Evolutionary conservation across 1,140 invertebrate species (phyloP), one percentile per base, ranked within the genome.

Genomic region (Calephelis virginiensis): DNA sequence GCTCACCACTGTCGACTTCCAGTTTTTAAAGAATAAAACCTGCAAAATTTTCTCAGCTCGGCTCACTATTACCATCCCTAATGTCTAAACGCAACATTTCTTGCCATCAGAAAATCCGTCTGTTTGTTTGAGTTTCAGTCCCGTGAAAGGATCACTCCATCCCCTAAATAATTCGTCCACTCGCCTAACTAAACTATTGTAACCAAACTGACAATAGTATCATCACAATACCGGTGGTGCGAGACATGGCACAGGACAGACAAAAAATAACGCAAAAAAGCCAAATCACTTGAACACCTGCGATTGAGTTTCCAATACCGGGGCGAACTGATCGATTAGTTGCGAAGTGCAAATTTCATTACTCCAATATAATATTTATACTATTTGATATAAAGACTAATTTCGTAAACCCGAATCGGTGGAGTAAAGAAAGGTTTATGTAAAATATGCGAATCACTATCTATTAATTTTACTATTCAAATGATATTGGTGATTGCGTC

Each of bases 261-360:
- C 69, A 73, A 74, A 73, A 64, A 68, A 67, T 17, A 43, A 67
- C 12, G 45, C 71, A 82, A 85, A 85, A 89, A 80, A 83, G 77
- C 76, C 72, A 72, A 81, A 76, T 90, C 87, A 88, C 72, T 78
- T 70, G 79, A 76, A 88, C 87, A 90, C 87, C 85, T 89, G 85
- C 85, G 78, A 85, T 83, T 83, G 73, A 76, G 75, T 76, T 81
- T 28, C 5, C 75, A 79, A 85, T 79, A 77, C 28, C 75, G 82
- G 73, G 73, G 75, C 77, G 82, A 75, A 80, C 79, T 81, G 79
- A 86, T 85, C 77, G 84, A 88, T 88, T 85, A 70, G 69, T 69
- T 66, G 64, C 64, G 53, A 64, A 67, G 40, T 7, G 38, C 5
- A 60, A 12, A 64, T 66, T 61, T 17, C 8, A 17, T 28, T 28